These are phyloP conservation scores for Hypanus sabinus DNA, from an alignment of 2,113 vertebrate species.

Conservation along the genomic window DNA sequence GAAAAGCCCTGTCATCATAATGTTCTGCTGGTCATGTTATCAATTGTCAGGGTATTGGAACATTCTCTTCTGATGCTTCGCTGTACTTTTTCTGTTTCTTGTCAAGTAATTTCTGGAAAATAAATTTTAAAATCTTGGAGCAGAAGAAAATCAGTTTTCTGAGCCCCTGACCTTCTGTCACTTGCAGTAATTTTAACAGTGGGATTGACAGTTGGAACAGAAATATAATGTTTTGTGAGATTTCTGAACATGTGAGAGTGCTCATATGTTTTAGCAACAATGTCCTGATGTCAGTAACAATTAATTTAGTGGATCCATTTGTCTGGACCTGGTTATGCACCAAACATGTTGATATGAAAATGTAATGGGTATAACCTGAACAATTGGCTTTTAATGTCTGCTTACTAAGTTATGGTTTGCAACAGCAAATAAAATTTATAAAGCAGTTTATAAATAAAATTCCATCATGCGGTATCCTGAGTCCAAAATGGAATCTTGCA, in stretches of 20 bases:
- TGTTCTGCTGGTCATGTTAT: not conserved
- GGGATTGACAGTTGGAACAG: not conserved
- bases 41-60: not conserved
- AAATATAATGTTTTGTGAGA: not conserved
- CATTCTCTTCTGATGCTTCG: not conserved
- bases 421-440: not conserved
- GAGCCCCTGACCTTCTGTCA: not conserved
- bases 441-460: not conserved
- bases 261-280: not conserved
- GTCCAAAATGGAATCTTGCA: too few relatives aligned
- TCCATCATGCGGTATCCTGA: too few relatives aligned
- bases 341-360: not conserved
- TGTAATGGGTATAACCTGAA: not conserved
- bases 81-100: not conserved
- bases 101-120: not conserved
- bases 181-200: not conserved
- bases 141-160: not conserved
- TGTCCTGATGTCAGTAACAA: not conserved
- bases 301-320: not conserved
- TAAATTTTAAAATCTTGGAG: not conserved
- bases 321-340: not conserved
- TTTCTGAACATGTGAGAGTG: slow-evolving; percentile 17
- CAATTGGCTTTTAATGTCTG: not conserved
- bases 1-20: not conserved
- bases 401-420: not conserved